Base-by-base conservation (phyloP, 2,797 vertebrate genomes). In the Megalops cyprinoides region DNA sequence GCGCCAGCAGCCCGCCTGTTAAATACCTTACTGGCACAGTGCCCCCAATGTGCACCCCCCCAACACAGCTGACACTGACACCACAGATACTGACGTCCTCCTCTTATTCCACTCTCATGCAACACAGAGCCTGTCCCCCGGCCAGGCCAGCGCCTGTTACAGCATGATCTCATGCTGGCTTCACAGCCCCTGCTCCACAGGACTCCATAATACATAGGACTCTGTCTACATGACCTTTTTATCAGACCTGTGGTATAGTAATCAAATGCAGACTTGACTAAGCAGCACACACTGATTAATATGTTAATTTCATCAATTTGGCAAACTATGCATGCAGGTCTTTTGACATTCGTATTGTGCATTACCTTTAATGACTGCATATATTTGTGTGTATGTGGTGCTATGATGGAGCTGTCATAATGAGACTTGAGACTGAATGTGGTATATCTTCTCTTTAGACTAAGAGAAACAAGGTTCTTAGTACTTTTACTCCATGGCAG, bases 131-230 rank as follows among this genome's bases (percentile, higher is more conserved):
- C 78, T 89, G 85, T 87, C 9, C 44, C n/a, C 88, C 84, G 88
- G 85, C 87, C 89, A 86, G 91, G 90, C 90, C 89, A 91, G 87
- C 86, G 81, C 31, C 55, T 81, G 88, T 91, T 89, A 88, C 90
- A 91, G 90, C 87, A 91, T 88, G 88, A 91, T 92, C 91, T 91
- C 88, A 84, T 90, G 85, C 90, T 92, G 89, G 90, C 89, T 88
- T 81, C 55, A 77, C 85, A 82, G 83, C 60, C 78, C 74, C 42
- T 65, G 28, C 81, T 84, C n/a, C n/a, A n/a, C n/a, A n/a, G n/a
- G 84, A 31, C n/a, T 78, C 25, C 37, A 46, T 28, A 31, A n/a
- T 73, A 74, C 44, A 18, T 39, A 18, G 10, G 39, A 7, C 37
- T 20, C 25, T 49, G 34, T 39, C 20, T 74, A n/a, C 51, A 39